phyloP scores from a whole-genome alignment of 2,797 vertebrate genomes.

The Cryptoprocta ferox region DNA sequence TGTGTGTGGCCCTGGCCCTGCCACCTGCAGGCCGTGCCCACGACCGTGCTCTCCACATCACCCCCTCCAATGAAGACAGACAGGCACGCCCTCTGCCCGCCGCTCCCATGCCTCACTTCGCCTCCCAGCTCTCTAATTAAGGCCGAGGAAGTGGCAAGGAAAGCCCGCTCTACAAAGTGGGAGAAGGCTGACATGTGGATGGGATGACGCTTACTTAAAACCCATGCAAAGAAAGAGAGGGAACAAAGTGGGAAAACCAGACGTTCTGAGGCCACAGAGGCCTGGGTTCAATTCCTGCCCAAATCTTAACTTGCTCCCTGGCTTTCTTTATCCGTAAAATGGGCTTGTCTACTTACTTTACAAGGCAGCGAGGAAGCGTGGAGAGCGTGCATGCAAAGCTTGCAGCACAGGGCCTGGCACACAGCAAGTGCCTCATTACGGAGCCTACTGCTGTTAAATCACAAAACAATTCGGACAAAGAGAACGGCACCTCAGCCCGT shows the following conservation, averaged over 20 bases:
- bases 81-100: background rate
- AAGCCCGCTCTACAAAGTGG: background rate
- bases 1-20: background rate
- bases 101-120: background rate
- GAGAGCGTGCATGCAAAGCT: background rate
- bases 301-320: background rate
- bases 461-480: background rate
- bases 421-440: background rate
- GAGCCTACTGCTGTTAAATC: background rate
- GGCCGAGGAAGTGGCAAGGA: background rate
- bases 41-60: rapidly evolving
- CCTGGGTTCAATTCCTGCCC: background rate
- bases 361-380: background rate
- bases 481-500: background rate
- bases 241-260: background rate
- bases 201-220: background rate
- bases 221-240: background rate
- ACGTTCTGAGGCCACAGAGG: background rate
- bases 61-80: background rate
- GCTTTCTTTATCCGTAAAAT: background rate
- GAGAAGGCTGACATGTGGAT: background rate
- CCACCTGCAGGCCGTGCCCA: background rate
- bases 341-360: background rate
- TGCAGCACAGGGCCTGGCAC: background rate
- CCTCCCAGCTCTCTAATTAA: background rate